Conservation (phyloP, 2,888 invertebrate species). For the Eristalinus sepulchralis region DNA sequence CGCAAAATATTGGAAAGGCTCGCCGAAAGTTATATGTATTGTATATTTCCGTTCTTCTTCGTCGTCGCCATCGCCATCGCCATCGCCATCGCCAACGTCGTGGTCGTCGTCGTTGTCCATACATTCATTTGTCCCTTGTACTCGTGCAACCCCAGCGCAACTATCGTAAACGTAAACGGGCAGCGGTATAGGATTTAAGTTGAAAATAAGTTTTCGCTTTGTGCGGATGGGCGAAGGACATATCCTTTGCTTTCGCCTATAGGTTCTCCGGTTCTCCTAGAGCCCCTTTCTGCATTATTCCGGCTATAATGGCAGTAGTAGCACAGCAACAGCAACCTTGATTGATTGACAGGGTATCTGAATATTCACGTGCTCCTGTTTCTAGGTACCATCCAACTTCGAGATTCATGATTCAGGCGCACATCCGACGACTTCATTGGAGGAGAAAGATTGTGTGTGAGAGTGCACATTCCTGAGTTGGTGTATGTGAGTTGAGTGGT, state of each 20-base stretch:
- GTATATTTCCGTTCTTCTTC: conserved; percentile 56
- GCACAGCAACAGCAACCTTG: conserved; percentile 63
- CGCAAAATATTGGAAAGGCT: conserved; percentile 69
- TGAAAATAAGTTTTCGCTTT: conserved; percentile 67
- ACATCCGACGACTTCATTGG: conserved; percentile 70
- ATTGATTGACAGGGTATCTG: conserved; percentile 70
- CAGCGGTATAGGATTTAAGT: conserved; percentile 59
- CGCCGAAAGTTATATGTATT: conserved; percentile 65
- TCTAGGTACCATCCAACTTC: conserved; percentile 61
- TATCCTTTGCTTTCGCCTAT: conserved; percentile 66
- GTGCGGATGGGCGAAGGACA: conserved; percentile 63
- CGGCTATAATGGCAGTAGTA: conserved; percentile 55
- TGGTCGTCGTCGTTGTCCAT: conserved; percentile 25
- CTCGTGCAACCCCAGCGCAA: conserved; percentile 39
- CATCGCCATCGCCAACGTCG: conserved; percentile 12
- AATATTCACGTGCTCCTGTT: conserved; percentile 70
- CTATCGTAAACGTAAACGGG: conserved; percentile 60
- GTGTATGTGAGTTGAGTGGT: conserved; percentile 60
- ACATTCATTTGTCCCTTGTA: conserved; percentile 44
- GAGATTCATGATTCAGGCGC: conserved; percentile 71
- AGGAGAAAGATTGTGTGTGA: conserved; percentile 70
- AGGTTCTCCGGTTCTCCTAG: conserved; percentile 35
- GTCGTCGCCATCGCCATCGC: conserved; percentile 23
- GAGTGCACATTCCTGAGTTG: conserved; percentile 59
- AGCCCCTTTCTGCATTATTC: conserved; percentile 44